Evolutionary conservation across 2,797 vertebrate genomes (phyloP), one percentile per base, ranked within the genome.

Genomic region (Orientallactaga sibirica): DNA sequence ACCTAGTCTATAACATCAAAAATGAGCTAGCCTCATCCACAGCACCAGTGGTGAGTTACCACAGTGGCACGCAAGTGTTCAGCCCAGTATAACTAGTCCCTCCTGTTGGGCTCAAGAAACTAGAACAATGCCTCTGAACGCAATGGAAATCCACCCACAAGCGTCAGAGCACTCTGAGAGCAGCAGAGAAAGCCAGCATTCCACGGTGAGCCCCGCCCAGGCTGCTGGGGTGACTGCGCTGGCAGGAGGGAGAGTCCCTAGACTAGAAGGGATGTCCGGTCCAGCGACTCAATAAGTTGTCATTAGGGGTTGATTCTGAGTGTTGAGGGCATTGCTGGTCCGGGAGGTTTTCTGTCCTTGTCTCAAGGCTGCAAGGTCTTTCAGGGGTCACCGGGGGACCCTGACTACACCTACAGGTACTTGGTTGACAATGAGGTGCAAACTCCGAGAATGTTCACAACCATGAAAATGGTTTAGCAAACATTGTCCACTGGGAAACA

Each of bases 171-270:
- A 24, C 64, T 3, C 33, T n/a, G 4, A 0, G 2, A 0, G n/a
- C 29, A 20, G 27, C 22, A 25, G 24, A 11, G 64, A 67, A 27
- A 7, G 24, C 64, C 62, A n/a, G 0, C 5, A 29, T 16, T 33
- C 67, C 48, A 29, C 48, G 25, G 66, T 11, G 41, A 55, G 27
- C 4, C 12, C 19, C 9, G 2, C 25, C 10, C 12, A 29, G 90
- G 41, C 41, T 27, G 18, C 10, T 1, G 7, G 0, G 52, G 27
- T 0, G 0, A 14, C 37, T 2, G 62, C 20, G 43, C 2, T 10
- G 1, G 48, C 5, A 1, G 48, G 3, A 2, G 37, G 62, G 9
- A 16, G 43, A 12, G 43, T 3, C 27, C 19, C 27, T 5, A 0
- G 3, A 61, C 8, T 25, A 67, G 24, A 27, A 24, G 8, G 9